Base-by-base conservation (phyloP, 2,797 vertebrate genomes). In the Microhierax caerulescens region DNA sequence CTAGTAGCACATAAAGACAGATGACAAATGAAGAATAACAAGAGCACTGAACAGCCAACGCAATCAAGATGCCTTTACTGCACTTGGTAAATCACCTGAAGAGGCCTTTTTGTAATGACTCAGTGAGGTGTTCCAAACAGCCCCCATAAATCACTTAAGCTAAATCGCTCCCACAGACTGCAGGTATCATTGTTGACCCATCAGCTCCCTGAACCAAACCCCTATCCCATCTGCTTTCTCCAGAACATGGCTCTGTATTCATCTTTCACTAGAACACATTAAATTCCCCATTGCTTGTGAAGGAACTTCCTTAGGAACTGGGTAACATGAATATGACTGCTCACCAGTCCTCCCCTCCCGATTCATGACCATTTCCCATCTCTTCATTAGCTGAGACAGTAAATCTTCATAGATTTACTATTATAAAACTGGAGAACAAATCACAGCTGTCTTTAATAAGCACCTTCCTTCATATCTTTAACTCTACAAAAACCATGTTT, bases 131-230 rank as follows among this genome's bases (percentile, higher is more conserved):
- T 16, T 73, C 64, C 56, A 18, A 63, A 50, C 47, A 83, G 47
- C 54, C 28, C 56, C 65, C 45, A 8, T 16, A 72, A 36, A 65
- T 72, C 60, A 34, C 73, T 61, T 34, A 17, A 83, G 60, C 78
- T 69, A 61, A 48, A 47, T 12, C 8, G 1, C 22, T 69, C 54
- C 80, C 0, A 0, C 61, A 45, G 36, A 34, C 63, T 1, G 0
- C 20, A 59, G 73, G 48, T 24, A 32, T 53, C 53, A 4, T 60
- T 15, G 5, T 21, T 57, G 53, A 20, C 36, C 41, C 60, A 54
- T 36, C 65, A 36, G 80, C 41, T 91, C 21, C 70, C 27, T 14
- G 7, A 74, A 7, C 12, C 28, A 56, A 48, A 1, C 24, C 70
- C 51, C 28, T 1, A 0, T 15, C 34, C 59, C 50, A 18, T 25